A percentile compares a stretch with the other conserved stretches of the same genome.
Evolutionary conservation across 30 jellyfish, hydroid and myxozoan species (phyloP).

Genomic region (Cassiopea xamachana): DNA sequence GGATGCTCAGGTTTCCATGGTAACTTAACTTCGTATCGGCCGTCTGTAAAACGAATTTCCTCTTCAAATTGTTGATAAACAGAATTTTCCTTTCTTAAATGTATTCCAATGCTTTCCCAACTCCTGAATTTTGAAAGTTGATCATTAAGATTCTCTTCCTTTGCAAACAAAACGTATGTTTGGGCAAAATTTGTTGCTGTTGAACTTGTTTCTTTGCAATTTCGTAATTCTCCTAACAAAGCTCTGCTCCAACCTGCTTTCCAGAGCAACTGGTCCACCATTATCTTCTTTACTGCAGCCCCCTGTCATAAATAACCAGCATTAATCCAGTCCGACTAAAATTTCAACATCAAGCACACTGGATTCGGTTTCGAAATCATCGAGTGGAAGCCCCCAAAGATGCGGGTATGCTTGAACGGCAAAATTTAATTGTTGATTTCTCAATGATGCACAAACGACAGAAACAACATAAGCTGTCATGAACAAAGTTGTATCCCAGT

Average conservation of each 20-base stretch:
- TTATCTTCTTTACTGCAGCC: constrained; percentile 20
- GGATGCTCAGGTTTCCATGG: constrained; percentile 61
- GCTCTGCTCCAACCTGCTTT: constrained; percentile 6
- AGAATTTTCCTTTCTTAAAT: background rate
- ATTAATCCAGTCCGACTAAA: constrained; percentile 43
- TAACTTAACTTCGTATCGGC: constrained; percentile 50
- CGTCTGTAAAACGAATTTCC: constrained; percentile 27
- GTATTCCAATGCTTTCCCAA: constrained; percentile 10
- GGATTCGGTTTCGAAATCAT: background rate
- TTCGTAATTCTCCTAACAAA: no score
- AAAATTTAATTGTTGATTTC: background rate
- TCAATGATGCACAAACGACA: background rate
- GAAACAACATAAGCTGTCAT: constrained; percentile 1
- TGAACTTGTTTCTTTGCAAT: background rate
- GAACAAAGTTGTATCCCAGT: background rate
- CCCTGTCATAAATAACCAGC: constrained; percentile 43
- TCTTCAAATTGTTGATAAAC: constrained; percentile 22
- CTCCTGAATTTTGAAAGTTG: no score
- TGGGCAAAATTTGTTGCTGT: constrained; percentile 3
- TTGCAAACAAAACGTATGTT: constrained; percentile 8
- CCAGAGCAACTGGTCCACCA: constrained; percentile 45
- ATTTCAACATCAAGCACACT: constrained; percentile 4
- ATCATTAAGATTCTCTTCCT: no score
- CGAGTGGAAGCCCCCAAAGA: background rate
- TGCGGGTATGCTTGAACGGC: background rate